phyloP scores from a whole-genome alignment of 2,888 invertebrate genomes.

The Brachypalpus laphriformis region DNA sequence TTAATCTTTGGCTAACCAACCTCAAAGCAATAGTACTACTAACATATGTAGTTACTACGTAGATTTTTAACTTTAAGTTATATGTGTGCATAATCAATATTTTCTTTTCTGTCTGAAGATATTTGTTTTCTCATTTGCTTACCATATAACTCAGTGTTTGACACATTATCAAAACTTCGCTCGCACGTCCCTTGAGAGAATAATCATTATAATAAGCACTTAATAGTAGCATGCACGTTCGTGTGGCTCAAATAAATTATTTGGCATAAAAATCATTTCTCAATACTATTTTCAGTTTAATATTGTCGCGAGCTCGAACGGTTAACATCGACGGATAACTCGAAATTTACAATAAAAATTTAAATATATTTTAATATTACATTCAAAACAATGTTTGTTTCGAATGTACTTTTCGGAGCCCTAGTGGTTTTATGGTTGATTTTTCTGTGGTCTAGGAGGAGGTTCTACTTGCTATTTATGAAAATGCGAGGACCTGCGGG shows the following conservation, averaged over 20 bases:
- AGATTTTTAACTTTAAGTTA: too few species aligned
- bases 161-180: constrained; percentile 37
- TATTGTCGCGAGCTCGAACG: constrained; percentile 44
- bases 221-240: constrained; percentile 67
- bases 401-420: constrained; percentile 57
- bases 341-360: background rate
- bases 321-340: constrained; percentile 33
- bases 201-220: constrained; percentile 71
- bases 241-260: constrained; percentile 43
- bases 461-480: constrained; percentile 77
- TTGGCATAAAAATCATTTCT: constrained; percentile 62
- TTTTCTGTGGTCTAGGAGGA: constrained; percentile 79
- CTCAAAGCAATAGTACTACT: background rate
- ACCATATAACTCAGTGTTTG: constrained; percentile 22
- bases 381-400: constrained; percentile 69
- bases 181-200: constrained; percentile 46
- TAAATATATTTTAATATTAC: background rate
- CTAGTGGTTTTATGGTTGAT: constrained; percentile 78
- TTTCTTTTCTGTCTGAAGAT: constrained; percentile 27
- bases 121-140: constrained; percentile 16
- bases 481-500: constrained; percentile 80
- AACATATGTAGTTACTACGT: background rate
- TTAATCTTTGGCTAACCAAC: too few species aligned
- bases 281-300: constrained; percentile 48
- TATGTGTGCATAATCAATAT: background rate